A percentile compares a stretch with the other conserved stretches of the same genome.
These are phyloP conservation scores for Eupithecia insigniata DNA, from an alignment of 2,888 invertebrate genomes.

Conservation along the genomic window DNA sequence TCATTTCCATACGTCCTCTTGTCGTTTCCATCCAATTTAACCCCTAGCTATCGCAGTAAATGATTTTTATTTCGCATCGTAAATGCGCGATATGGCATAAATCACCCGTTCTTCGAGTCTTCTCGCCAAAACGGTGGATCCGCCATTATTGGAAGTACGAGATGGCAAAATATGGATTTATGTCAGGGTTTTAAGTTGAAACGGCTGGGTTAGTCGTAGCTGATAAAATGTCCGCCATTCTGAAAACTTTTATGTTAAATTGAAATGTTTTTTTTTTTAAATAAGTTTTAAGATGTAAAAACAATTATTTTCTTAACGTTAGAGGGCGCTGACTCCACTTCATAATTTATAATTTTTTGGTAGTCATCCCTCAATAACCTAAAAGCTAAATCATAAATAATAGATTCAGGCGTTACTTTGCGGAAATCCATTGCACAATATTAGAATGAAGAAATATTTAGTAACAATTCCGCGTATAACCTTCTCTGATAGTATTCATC, in stretches of 20 bases:
- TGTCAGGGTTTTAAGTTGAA: slow-evolving; percentile 19
- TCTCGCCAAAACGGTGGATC: slow-evolving; percentile 57
- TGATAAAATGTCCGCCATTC: not conserved
- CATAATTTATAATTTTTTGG: not conserved
- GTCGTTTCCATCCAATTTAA: slow-evolving; percentile 48
- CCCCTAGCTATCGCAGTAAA: slow-evolving; percentile 49
- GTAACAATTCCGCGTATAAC: too few species aligned
- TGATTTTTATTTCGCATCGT: slow-evolving; percentile 61
- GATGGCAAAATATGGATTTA: slow-evolving; percentile 45
- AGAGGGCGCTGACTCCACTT: not conserved
- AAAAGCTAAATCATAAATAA: too few species aligned
- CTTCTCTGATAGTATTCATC: too few species aligned
- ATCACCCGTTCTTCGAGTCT: slow-evolving; percentile 56
- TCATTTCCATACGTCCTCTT: slow-evolving; percentile 27
- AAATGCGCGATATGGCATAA: slow-evolving; percentile 60
- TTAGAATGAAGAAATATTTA: too few species aligned
- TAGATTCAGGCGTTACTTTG: too few species aligned
- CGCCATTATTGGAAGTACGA: slow-evolving; percentile 45
- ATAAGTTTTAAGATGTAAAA: not conserved
- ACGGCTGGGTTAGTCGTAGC: slow-evolving; percentile 11
- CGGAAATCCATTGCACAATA: too few species aligned
- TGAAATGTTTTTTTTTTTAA: not conserved
- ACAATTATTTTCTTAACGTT: too few species aligned
- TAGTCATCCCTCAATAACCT: too few species aligned
- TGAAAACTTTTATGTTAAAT: not conserved